phyloP scores from a whole-genome alignment of 2,888 invertebrate species.

The Drosophila helvetica region DNA sequence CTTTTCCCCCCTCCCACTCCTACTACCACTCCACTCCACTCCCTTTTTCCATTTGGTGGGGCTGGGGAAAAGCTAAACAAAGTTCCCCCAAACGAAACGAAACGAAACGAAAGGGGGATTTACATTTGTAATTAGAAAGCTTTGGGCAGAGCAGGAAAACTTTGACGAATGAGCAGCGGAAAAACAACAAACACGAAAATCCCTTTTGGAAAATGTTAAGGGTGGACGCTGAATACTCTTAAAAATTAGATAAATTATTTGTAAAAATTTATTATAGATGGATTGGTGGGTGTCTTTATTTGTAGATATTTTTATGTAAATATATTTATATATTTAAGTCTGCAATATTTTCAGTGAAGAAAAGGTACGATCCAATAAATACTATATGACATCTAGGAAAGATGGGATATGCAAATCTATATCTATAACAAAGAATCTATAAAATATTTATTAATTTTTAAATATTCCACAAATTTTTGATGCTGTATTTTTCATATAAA shows the following conservation, averaged over 20 bases:
- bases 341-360: too few species aligned
- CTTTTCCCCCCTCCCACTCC: slow-evolving; percentile 10
- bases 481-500: too few species aligned
- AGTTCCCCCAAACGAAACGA: slow-evolving; percentile 42
- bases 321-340: too few species aligned
- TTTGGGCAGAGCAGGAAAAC: slow-evolving; percentile 59
- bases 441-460: too few species aligned
- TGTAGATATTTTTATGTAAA: too few species aligned
- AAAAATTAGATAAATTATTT: neutral
- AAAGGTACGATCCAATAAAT: too few species aligned
- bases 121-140: slow-evolving; percentile 82
- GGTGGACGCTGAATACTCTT: neutral
- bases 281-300: too few species aligned
- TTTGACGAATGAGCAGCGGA: slow-evolving; percentile 62
- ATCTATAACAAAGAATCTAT: too few species aligned
- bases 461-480: too few species aligned
- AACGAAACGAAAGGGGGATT: slow-evolving; percentile 66
- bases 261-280: neutral
- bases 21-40: too few species aligned
- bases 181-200: slow-evolving; percentile 20
- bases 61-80: slow-evolving; percentile 35
- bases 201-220: neutral
- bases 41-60: neutral
- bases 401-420: too few species aligned
- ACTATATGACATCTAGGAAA: too few species aligned